Evolutionary conservation across 2,113 vertebrate species (phyloP), one percentile per base, ranked within the genome.

Genomic region (Maccullochella peelii): DNA sequence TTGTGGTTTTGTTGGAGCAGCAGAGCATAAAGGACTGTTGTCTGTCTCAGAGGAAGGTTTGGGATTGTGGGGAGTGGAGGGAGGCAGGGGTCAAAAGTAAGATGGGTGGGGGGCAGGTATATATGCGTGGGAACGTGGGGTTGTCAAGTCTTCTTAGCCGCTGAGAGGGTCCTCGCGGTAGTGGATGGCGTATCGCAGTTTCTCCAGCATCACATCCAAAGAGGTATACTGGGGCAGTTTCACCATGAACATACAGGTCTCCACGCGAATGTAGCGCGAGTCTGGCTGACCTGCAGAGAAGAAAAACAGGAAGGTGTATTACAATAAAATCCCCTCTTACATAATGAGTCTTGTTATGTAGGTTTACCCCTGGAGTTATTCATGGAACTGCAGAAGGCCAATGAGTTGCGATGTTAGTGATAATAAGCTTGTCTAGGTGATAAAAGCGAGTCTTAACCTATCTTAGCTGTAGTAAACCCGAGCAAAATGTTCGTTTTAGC

Each of bases 191-290:
- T 98, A 99, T 0, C 98, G 97, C 3, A 99, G 96, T 75, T 98
- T 99, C 50, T 99, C 98, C 95, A 99, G 94, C 98, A 99, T 99
- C 82, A 96, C 97, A 8, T 99, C 97, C 87, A 99, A 90, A 0
- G 98, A 98, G 49, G 97, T 97, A 86, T 99, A 99, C 94, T 99
- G 98, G 0, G 98, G 98, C 5, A 99, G 97, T 80, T 99, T 99
- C 90, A 99, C 96, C 98, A 99, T 99, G 89, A 99, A 99, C 98
- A 99, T 99, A 88, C 98, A 99, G 25, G 98, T 99, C 93, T 99
- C 98, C 54, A 99, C 98, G 0, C 98, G 97, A 91, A 99, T 98
- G 93, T 99, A 98, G 63, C 98, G 96, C 0, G 96, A 96, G 86
- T 99, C 98, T 0, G 98, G 97, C 54, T 97, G 97, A 36, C 98